phyloP scores from a whole-genome alignment of 2,888 invertebrate species.

The Pilophorus perplexus region DNA sequence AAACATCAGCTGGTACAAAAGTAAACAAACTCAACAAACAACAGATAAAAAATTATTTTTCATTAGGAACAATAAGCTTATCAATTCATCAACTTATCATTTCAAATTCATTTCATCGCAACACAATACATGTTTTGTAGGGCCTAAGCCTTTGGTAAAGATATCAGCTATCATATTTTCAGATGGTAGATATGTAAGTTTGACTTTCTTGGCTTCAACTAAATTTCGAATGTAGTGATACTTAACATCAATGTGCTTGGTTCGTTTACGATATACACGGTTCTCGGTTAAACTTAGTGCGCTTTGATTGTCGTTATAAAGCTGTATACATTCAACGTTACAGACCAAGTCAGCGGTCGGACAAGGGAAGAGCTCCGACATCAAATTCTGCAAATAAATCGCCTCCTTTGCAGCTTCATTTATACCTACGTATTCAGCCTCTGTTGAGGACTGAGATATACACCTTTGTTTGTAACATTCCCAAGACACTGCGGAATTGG shows the following conservation, averaged over 20 bases:
- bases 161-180: neutral
- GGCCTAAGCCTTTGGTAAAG: neutral
- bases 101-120: neutral
- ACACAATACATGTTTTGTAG: neutral
- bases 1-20: no score
- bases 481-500: neutral
- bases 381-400: neutral
- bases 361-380: slow-evolving; percentile 1
- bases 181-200: neutral
- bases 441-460: slow-evolving; percentile 16
- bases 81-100: no score
- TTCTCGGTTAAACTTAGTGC: neutral
- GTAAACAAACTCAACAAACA: no score
- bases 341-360: no score
- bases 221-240: neutral
- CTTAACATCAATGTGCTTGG: slow-evolving; percentile 3
- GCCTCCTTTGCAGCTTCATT: slow-evolving; percentile 8
- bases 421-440: slow-evolving; percentile 16
- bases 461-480: slow-evolving; percentile 1
- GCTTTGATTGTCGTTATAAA: slow-evolving; percentile 10
- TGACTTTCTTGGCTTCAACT: neutral
- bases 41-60: no score
- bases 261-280: neutral
- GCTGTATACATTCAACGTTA: no score
- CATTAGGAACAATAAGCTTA: no score